Conservation (phyloP, 1,140 invertebrate species). For the Agrypnia vestita region DNA sequence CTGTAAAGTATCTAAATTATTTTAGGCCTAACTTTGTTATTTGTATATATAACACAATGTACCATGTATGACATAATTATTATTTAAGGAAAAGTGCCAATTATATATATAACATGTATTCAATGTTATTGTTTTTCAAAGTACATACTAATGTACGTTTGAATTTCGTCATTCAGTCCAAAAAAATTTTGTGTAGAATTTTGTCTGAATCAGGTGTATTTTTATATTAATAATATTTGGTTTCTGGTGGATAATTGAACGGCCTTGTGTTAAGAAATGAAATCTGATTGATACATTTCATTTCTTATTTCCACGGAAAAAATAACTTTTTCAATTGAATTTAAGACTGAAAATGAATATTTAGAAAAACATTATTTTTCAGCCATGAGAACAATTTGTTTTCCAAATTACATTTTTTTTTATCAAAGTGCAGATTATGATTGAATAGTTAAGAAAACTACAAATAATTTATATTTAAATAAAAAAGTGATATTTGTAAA, state of each 20-base stretch:
- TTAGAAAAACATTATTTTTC: conserved; percentile 1
- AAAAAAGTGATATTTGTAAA: conserved; percentile 44
- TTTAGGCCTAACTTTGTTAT: conserved; percentile 11
- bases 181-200: neutral
- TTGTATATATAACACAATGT: conserved; percentile 19
- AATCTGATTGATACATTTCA: neutral
- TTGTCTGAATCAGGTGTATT: neutral
- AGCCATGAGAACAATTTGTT: neutral
- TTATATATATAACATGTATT: neutral
- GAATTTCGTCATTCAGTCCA: neutral
- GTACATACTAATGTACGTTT: too few species aligned
- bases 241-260: too few species aligned
- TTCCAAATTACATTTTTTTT: neutral
- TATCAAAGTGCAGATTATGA: neutral
- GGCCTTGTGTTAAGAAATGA: neutral
- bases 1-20: conserved; percentile 22
- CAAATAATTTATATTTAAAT: conserved; percentile 26
- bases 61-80: conserved; percentile 24
- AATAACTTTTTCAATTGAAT: neutral
- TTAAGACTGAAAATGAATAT: conserved; percentile 40
- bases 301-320: neutral
- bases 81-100: conserved; percentile 13
- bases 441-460: neutral
- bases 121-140: too few species aligned
- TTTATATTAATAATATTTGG: too few species aligned